Base-by-base conservation (phyloP, 2,888 invertebrate species). In the Petrolisthes cinctipes region DNA sequence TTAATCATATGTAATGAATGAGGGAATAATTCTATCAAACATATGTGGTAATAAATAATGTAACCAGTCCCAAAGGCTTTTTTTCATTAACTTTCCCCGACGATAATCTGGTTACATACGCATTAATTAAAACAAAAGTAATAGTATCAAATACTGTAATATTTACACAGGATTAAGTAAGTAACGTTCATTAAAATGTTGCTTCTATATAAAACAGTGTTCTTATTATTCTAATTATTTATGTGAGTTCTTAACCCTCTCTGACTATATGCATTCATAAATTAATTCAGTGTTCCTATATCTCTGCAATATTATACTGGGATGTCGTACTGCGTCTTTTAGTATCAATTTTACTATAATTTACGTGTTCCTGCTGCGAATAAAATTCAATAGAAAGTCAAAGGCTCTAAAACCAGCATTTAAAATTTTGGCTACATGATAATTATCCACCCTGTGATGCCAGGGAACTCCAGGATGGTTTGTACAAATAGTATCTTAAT, bases 191-290 rank as follows among this genome's bases (percentile, higher is more conserved):
- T 61, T 61, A n/a, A 61, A 6, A 61, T 61, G 61, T 61, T 61
- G 61, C 61, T 61, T 61, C 61, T 61, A 61, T 61, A 61, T 61
- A 61, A 61, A 61, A n/a, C n/a, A 61, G 61, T 61, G 61, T 61
- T 61, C 61, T 61, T 61, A 61, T 61, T 61, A 14, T 61, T 61
- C 61, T 61, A 61, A 61, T 9, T 61, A 61, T 61, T 61, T n/a
- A n/a, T n/a, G n/a, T 61, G 61, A 61, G 61, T 61, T 61, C 61
- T 61, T 61, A 61, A 14, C 61, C 61, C 61, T 9, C 61, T 61
- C 61, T 61, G 14, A 61, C 61, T 61, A 61, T 61, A 61, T 61
- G 61, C 61, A 61, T 61, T 61, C 61, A 61, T 61, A 61, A 61
- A 61, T 61, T 61, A 61, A 61, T 61, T 61, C 61, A 61, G 61